Base-by-base conservation (phyloP, 2,113 vertebrate species). In the Oxyruncus cristatus region DNA sequence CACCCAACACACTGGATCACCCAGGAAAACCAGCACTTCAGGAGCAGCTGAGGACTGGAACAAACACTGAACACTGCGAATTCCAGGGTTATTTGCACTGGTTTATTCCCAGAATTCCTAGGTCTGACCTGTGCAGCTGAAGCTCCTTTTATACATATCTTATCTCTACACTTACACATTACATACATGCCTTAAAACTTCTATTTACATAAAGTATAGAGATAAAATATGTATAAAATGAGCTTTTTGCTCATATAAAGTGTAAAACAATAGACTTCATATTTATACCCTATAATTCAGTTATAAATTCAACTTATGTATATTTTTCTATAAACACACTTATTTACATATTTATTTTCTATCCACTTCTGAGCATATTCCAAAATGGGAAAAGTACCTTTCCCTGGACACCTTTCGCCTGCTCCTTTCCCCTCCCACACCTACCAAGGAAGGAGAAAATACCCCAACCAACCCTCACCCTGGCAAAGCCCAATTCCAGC, bases 381-480 rank as follows among this genome's bases (percentile, higher is more conserved):
- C 17, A 47, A 30, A 56, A 5, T 24, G 53, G 19, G 24, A 61
- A 73, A 6, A 72, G 37, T 4, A 49, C 68, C 6, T 10, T 52
- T 52, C 47, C 67, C 72, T 4, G 26, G 42, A 62, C 32, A 37
- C 39, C 46, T 61, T 9, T 35, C 12, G 20, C 44, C 50, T 75
- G 19, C 49, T 75, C 55, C 59, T 17, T 20, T 32, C 65, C 89
- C 56, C 59, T 2, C 55, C 72, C 50, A 42, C 24, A 30, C 2
- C 50, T 32, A 16, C 21, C 0, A 21, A 23, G 3, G 7, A 37
- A 59, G 6, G 1, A 14, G 0, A 26, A 58, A 56, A 5, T 1
- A 63, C 42, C 5, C 53, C 49, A 44, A 26, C 0, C 0, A 21
- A 17, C 9, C 44, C 44, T 21, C 9, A 21, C 44, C 44, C 22